These are phyloP conservation scores for Amyelois transitella DNA, from an alignment of 1,140 invertebrate genomes.

Conservation along the genomic window DNA sequence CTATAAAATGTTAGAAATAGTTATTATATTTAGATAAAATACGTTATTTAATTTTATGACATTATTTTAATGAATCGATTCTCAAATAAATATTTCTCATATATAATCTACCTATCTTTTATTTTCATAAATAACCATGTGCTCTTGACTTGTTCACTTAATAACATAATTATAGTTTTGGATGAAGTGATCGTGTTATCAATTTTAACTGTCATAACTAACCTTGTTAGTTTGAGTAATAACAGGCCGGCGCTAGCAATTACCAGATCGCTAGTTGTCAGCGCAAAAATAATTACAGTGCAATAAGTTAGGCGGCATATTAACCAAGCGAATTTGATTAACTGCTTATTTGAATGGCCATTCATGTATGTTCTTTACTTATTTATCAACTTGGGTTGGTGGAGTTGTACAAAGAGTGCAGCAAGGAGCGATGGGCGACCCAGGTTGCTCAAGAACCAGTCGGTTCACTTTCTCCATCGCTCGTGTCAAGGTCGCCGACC, in stretches of 20 bases:
- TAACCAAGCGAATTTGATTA: not conserved
- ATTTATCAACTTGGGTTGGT: not conserved
- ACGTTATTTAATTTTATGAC: not conserved
- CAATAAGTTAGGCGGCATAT: not conserved
- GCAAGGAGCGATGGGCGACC: constrained; percentile 17
- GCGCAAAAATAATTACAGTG: not conserved
- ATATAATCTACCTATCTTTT: not conserved
- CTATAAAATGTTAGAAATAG: not conserved
- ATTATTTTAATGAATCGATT: not conserved
- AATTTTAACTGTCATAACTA: not conserved
- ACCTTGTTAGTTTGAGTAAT: constrained; percentile 5
- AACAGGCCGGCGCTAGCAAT: constrained; percentile 1
- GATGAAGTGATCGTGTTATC: not conserved
- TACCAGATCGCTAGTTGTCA: not conserved
- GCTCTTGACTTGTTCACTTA: not conserved
- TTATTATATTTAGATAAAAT: not conserved
- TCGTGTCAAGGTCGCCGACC: constrained; percentile 59
- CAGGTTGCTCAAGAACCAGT: constrained; percentile 55
- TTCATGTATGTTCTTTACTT: not conserved
- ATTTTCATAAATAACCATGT: not conserved
- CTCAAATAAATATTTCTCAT: too few relatives aligned
- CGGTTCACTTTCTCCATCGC: constrained; percentile 57
- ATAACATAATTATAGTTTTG: not conserved
- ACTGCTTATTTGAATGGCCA: not conserved
- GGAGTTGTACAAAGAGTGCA: not conserved